Base-by-base conservation (phyloP, 2,888 invertebrate species). In the Rhagonycha fulva region DNA sequence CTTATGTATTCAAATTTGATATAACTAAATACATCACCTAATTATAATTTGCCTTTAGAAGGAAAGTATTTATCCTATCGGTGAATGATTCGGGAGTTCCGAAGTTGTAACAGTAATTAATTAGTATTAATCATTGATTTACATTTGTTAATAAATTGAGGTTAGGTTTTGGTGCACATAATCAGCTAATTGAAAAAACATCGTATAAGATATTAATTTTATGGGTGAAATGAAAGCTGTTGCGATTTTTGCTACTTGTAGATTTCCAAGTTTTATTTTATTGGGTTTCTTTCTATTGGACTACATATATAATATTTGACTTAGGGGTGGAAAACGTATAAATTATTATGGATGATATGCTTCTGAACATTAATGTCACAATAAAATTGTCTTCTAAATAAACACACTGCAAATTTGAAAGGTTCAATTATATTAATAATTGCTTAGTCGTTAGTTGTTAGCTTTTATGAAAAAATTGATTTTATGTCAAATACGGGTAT, bases 391-490 rank as follows among this genome's bases (percentile, higher is more conserved):
- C 47, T 47, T 47, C 47, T 47, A 47, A 47, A 47, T 47, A 47
- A 47, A 47, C n/a, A 47, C n/a, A 47, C 47, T 47, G 47, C n/a
- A n/a, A 66, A 66, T n/a, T 66, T 66, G 63, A 66, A 66, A 26
- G 63, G 63, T 66, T 24, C 23, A 23, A 26, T 47, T 66, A 66
- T 66, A 66, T 66, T 24, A 66, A 66, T 66, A 66, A 66, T 66
- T 66, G 26, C 24, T 24, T 66, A 24, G 24, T 24, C 26, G 63
- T 66, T 66, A 66, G 47, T 47, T 47, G 47, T 47, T 47, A 23
- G 63, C 63, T 66, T 66, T 66, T 66, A 66, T 66, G 24, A n/a
- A 26, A 66, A 66, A 26, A 66, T 66, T 19, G 63, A 66, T 66
- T 66, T 66, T 66, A n/a, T 12, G 63, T 66, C 63, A 66, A 66